Evolutionary conservation across 2,888 invertebrate genomes (phyloP), one percentile per base, ranked within the genome.

Genomic region (Ischnura elegans): DNA sequence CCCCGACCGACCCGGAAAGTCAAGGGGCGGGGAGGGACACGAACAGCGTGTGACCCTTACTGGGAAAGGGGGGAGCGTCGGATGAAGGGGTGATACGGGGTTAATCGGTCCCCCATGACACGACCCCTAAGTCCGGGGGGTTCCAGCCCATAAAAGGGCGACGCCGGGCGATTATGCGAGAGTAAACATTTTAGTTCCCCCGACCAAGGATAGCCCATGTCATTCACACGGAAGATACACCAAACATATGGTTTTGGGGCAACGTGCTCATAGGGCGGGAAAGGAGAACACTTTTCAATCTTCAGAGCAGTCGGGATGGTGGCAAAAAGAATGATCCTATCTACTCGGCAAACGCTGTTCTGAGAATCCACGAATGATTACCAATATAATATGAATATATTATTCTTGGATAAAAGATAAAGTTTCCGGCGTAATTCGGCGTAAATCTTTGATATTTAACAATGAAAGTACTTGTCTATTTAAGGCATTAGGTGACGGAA

Each of bases 91-190:
- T 8, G 46, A 29, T 51, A 25, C 13, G 76, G 29, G 86, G 86
- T 36, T 76, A 76, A 76, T 76, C 76, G 76, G 36, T 76, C 76
- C 36, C 76, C 76, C 76, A 76, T 16, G 76, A 36, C 76, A 36
- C 76, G 76, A 76, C 76, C 76, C 76, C 36, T 36, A 8, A 10
- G 13, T 25, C 36, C 76, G 29, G 76, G 36, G 13, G 25, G 29
- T n/a, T 36, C 76, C 36, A 29, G 3, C 29, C 29, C 76, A 76
- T 76, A 76, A 76, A n/a, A 76, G 76, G 76, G 76, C 29, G 16
- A 76, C 16, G 36, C n/a, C 61, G 10, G 4, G n/a, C 36, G 76
- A 76, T 76, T 76, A 76, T 76, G 76, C 76, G 76, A 76, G 13
- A 76, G 36, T 76, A 76, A 76, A 76, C 76, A 76, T 21, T n/a